Base-by-base conservation (phyloP, 1,140 invertebrate genomes). In the Papilio xuthus region DNA sequence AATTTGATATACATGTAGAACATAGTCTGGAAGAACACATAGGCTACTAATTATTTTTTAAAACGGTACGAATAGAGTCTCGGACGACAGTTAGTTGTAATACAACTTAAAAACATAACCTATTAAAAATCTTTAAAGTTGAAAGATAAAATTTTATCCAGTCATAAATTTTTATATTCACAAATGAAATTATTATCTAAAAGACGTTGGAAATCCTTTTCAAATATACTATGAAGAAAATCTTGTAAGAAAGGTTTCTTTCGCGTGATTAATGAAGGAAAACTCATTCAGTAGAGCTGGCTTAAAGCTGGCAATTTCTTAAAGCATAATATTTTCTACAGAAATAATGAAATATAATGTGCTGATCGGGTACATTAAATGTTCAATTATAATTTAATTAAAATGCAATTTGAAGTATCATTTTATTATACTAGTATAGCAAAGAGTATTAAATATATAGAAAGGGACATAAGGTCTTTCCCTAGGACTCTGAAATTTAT, bases 181-280 rank as follows among this genome's bases (percentile, higher is more conserved):
- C 20, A 60, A 26, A 60, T 60, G 9, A 26, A 60, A n/a, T 60
- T 60, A 20, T 60, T 12, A 23, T 1, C 56, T 60, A 60, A 60
- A 60, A 26, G 20, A 23, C 20, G 23, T 13, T 26, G 56, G 32
- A 28, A 67, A 67, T 67, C 60, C 60, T 67, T 32, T 67, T 67
- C 26, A 28, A 60, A 60, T 60, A 60, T 4, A 67, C 26, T 67
- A 4, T 60, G 23, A 67, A 67, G 60, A 67, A 32, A 67, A 28
- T 67, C 60, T 67, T 67, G 32, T 67, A 26, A 60, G 23, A 67
- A 18, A 67, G 60, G 26, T 67, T 15, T 13, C 3, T 67, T 67
- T 67, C 26, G 26, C 13, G 26, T 28, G 60, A 67, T 67, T 67
- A 67, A 67, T 67, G 60, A 67, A 32, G 26, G 23, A 15, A 67